Evolutionary conservation across 1,140 invertebrate genomes (phyloP), one percentile per base, ranked within the genome.

Genomic region (Lithobius niger): DNA sequence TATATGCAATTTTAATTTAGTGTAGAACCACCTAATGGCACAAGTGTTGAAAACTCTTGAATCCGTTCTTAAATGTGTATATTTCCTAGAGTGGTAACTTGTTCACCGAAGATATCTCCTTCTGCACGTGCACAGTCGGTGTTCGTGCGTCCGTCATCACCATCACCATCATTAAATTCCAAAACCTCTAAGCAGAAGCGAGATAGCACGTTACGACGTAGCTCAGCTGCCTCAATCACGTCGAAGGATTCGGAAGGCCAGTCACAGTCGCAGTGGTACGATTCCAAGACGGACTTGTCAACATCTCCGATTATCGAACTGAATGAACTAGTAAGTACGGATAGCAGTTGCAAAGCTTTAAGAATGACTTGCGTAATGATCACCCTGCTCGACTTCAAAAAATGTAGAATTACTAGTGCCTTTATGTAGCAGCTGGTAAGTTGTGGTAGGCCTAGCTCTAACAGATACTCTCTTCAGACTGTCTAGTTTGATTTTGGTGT

Each of bases 261-360:
- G 43, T 61, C 60, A n/a, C 58, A 60, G 27, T 55, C 59, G 1
- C 60, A 59, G 45, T 63, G 61, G 62, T 63, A 64, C 48, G 57
- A 60, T 45, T 2, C 10, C 1, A 59, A 56, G 19, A 3, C 44
- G 4, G 24, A 51, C 15, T n/a, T 22, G 27, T 49, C 44, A 48
- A 56, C 56, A 10, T 49, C 54, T 15, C 47, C 40, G 36, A 36
- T 43, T 42, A 60, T 60, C 13, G 61, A 61, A 45, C 44, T 62
- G 19, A 59, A 45, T 50, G 59, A 61, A 57, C 57, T 57, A 19
- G 58, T 50, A 26, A 50, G 27, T 40, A 40, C n/a, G 18, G 18
- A 13, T 19, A 45, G 22, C 22, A 10, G 10, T 36, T 36, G 10
- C 42, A 48, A 26, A 10, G 16, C 40, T 18, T 52, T 27, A 52